Evolutionary conservation across 2,797 vertebrate genomes (phyloP).

Genomic region (Malacoctenus gilli): DNA sequence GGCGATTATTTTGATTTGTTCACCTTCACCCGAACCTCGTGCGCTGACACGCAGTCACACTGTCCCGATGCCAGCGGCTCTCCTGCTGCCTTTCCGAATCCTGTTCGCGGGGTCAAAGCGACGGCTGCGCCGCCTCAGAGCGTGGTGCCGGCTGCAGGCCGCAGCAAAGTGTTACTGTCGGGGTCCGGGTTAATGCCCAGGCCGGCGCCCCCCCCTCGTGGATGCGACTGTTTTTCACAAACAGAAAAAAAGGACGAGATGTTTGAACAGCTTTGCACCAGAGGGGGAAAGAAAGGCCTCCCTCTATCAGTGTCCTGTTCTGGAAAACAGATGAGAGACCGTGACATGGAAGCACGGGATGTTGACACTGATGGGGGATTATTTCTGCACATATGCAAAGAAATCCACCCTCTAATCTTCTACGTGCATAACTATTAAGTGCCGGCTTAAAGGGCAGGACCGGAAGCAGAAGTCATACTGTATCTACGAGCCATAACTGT

Average conservation of each 20-base stretch:
- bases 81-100: slow-evolving; percentile 21
- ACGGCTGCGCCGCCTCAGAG: slow-evolving; percentile 40
- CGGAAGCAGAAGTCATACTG: neutral
- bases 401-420: slow-evolving; percentile 45
- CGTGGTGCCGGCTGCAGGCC: slow-evolving; percentile 31
- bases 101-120: slow-evolving; percentile 25
- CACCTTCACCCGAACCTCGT: slow-evolving; percentile 15
- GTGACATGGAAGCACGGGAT: neutral
- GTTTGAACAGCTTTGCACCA: slow-evolving; percentile 32
- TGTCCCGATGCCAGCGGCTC: slow-evolving; percentile 32
- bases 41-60: slow-evolving; percentile 19
- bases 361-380: slow-evolving; percentile 30
- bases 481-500: too few relatives aligned
- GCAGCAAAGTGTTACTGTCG: slow-evolving; percentile 25
- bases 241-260: slow-evolving; percentile 10
- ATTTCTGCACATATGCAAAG: slow-evolving; percentile 24
- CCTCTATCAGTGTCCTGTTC: slow-evolving; percentile 10
- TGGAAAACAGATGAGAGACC: slow-evolving; percentile 12
- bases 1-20: neutral
- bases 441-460: slow-evolving; percentile 7
- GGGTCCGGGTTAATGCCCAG: slow-evolving; percentile 42
- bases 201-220: slow-evolving; percentile 22
- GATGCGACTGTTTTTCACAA: slow-evolving; percentile 39
- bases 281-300: slow-evolving; percentile 12
- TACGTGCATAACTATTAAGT: slow-evolving; percentile 3